Evolutionary conservation across 1,140 invertebrate genomes (phyloP).

Genomic region (Sarcophaga bullata): DNA sequence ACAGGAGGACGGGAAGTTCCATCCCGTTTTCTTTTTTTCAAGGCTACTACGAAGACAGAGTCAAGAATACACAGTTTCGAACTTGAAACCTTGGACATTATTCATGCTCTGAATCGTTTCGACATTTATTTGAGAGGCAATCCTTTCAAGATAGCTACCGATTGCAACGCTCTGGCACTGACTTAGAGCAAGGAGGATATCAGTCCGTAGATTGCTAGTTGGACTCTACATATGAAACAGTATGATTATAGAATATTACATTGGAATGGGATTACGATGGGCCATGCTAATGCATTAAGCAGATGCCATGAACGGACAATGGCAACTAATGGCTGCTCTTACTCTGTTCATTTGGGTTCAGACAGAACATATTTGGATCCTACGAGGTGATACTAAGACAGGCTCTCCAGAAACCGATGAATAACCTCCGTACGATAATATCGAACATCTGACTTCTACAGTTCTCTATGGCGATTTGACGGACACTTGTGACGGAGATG

Average conservation of each 20-base stretch:
- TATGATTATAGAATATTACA: background rate
- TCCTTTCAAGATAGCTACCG: background rate
- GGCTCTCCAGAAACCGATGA: too few species aligned
- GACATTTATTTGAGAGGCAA: background rate
- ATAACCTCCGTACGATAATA: too few species aligned
- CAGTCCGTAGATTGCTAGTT: background rate
- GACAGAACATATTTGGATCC: too few species aligned
- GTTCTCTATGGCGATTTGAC: too few species aligned
- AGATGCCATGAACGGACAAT: too few species aligned
- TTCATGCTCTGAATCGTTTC: background rate
- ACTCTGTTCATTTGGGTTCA: too few species aligned
- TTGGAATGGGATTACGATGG: background rate
- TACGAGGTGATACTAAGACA: too few species aligned
- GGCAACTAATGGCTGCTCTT: too few species aligned
- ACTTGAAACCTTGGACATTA: background rate
- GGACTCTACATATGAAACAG: background rate
- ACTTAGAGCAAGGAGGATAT: background rate
- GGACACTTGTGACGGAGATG: background rate
- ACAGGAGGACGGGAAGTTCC: background rate
- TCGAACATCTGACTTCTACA: too few species aligned
- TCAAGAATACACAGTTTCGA: background rate
- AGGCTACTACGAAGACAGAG: background rate
- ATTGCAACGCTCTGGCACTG: background rate
- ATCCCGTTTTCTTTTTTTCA: background rate
- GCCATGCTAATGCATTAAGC: background rate